Base-by-base conservation (phyloP, 1,140 invertebrate species). In the Drosophila varians region DNA sequence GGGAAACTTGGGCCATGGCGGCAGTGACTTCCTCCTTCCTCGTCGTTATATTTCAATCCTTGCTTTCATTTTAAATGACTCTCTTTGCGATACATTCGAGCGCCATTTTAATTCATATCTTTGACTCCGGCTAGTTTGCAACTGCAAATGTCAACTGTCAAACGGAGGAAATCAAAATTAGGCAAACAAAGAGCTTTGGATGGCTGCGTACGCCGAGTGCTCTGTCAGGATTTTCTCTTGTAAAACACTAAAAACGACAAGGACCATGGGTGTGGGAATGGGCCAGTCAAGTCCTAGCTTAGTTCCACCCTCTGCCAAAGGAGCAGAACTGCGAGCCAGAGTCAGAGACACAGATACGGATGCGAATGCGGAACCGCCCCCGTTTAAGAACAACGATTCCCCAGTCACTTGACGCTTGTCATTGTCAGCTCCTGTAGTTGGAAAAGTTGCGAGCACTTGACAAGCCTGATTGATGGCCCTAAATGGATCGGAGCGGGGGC, bases 91-190 rank as follows among this genome's bases (percentile, higher is more conserved):
- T 34, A 18, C 36, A 45, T 47, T 52, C 28, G 31, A 45, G 16
- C 40, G 42, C 38, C 25, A 36, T 51, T 62, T 43, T 60, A 69
- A 74, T 70, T 74, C 58, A 79, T 80, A 82, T 76, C 77, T 56
- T 68, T 56, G 12, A 42, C 47, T 45, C 40, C 28, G 62, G 55
- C 46, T 66, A 83, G 79, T 78, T 84, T 57, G 51, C 64, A 78
- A 66, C 79, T 71, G 72, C 42, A 76, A 84, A 76, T 86, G 80
- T 64, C 80, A 84, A 86, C 76, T 84, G 79, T 84, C 79, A 79
- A 71, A 78, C 64, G 61, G 54, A 46, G 45, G 28, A 83, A 84
- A 79, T 84, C 79, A 76, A 86, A 84, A 79, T 65, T 65, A 64
- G 61, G 65, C 79, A 84, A 86, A 86, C 75, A 83, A 83, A 73